Evolutionary conservation across 1,140 invertebrate species (phyloP).

Genomic region (Amphibalanus amphitrite): DNA sequence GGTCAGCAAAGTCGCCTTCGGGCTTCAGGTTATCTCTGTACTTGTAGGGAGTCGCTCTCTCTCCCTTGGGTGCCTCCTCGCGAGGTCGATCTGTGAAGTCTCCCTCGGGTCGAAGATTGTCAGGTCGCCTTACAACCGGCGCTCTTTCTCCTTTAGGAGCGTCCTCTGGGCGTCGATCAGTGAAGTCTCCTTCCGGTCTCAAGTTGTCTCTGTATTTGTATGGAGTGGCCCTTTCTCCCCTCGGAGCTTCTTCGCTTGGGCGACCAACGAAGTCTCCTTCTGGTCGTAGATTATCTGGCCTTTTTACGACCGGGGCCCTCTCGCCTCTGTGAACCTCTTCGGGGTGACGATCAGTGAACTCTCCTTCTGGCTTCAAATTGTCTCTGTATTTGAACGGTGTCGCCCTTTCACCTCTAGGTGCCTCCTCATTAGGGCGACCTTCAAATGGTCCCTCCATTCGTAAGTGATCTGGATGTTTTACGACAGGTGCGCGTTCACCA

Average conservation of each 20-base stretch:
- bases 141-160: conserved; percentile 5
- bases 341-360: conserved; percentile 18
- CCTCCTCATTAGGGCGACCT: no score
- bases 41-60: conserved; percentile 10
- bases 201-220: conserved; percentile 24
- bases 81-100: background rate
- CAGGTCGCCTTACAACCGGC: conserved; percentile 3
- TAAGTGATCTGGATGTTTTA: conserved; percentile 26
- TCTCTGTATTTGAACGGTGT: conserved; percentile 25
- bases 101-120: conserved; percentile 10
- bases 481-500: conserved; percentile 25
- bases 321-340: conserved; percentile 15
- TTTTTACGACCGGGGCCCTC: conserved; percentile 28
- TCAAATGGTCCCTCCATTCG: conserved; percentile 28
- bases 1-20: conserved; percentile 34
- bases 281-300: conserved; percentile 36
- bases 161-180: background rate
- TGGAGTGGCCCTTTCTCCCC: background rate
- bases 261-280: conserved; percentile 13
- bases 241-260: conserved; percentile 9
- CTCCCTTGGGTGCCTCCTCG: conserved; percentile 6
- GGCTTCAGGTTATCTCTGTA: conserved; percentile 28
- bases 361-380: conserved; percentile 6
- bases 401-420: conserved; percentile 24
- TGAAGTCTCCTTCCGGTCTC: conserved; percentile 36